Percentiles rank a stretch among this genome's conserved stretches.
Conservation (phyloP, 2,113 vertebrate genomes). For the Pyxicephalus adspersus region DNA sequence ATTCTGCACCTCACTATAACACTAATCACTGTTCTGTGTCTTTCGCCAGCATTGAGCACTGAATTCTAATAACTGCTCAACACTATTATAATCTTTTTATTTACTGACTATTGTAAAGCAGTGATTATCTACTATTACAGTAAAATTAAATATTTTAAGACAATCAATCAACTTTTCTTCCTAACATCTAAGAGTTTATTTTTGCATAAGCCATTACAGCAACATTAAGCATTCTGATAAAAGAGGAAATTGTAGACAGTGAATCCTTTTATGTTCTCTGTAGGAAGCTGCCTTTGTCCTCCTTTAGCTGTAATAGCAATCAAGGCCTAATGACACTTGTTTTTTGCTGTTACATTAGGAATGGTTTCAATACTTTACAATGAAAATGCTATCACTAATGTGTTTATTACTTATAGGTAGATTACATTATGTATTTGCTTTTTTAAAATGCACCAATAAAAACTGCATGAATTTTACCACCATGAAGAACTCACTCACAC, state of each 20-base stretch:
- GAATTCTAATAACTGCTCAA: no score
- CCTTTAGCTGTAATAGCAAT: constrained; percentile 39
- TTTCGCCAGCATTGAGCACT: no score
- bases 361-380: neutral
- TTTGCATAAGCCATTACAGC: constrained; percentile 46
- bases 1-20: no score
- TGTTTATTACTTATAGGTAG: neutral
- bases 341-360: neutral
- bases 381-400: neutral
- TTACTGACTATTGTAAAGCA: neutral
- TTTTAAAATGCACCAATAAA: no score
- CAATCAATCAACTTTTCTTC: constrained; percentile 29
- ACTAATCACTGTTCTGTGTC: no score
- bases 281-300: constrained; percentile 22
- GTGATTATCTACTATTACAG: constrained; percentile 25
- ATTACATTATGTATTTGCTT: no score
- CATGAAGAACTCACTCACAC: no score
- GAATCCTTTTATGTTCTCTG: constrained; percentile 17
- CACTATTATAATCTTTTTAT: neutral
- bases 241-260: constrained; percentile 45
- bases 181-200: constrained; percentile 21
- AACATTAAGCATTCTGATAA: constrained; percentile 47
- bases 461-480: no score
- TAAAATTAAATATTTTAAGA: constrained; percentile 31
- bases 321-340: constrained; percentile 40